A percentile compares a stretch with the other conserved stretches of the same genome.
phyloP scores from a whole-genome alignment of 2,797 vertebrate species.

The Sarcophilus harrisii region DNA sequence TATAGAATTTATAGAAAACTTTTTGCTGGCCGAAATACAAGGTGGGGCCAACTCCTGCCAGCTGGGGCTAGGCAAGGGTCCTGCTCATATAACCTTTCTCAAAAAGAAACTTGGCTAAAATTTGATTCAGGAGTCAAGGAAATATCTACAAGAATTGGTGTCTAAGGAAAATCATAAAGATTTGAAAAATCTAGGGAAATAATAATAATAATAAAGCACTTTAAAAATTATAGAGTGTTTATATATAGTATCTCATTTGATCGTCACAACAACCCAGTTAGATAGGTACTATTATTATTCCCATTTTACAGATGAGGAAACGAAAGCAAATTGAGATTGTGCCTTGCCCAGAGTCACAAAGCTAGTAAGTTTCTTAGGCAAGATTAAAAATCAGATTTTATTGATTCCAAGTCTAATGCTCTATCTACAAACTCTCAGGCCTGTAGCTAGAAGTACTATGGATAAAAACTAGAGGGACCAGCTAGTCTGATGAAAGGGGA shows the following conservation, averaged over 20 bases:
- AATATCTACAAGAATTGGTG: not conserved
- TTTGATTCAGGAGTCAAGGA: not conserved
- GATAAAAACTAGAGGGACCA: not conserved
- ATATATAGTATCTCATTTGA: not conserved
- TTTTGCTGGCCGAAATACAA: not conserved
- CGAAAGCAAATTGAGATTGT: not conserved
- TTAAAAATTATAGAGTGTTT: not conserved
- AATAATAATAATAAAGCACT: not conserved
- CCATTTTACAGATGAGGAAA: not conserved
- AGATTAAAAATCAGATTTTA: not conserved
- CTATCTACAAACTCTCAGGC: not conserved
- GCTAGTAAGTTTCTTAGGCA: not conserved
- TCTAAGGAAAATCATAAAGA: not conserved
- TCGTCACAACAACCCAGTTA: not conserved
- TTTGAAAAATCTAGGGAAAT: not conserved
- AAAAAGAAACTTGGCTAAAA: not conserved
- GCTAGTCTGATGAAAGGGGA: not conserved
- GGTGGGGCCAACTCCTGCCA: not conserved
- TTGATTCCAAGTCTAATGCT: not conserved
- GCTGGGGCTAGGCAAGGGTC: not conserved
- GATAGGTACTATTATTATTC: not conserved
- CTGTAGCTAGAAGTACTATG: not conserved
- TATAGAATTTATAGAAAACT: not conserved
- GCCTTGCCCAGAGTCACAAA: not conserved
- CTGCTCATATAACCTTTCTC: not conserved